Conservation (phyloP, 2,888 invertebrate species). For the Nasonia oneida region DNA sequence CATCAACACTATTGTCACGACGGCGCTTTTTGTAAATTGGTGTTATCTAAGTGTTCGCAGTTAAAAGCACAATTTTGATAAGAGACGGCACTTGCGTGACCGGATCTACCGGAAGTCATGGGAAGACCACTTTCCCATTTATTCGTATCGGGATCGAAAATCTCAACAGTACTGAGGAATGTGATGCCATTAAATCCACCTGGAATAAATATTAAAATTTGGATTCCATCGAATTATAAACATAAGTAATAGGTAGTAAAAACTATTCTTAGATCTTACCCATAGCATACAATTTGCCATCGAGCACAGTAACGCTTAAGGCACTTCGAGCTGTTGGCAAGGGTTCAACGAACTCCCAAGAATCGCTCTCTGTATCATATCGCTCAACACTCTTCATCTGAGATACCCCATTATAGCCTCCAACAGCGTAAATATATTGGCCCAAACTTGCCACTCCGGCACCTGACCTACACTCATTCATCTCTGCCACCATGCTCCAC, state of each 20-base stretch:
- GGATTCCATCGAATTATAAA: not conserved
- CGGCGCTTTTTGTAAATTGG: slow-evolving; percentile 65
- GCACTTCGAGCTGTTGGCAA: slow-evolving; percentile 92
- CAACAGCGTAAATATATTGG: slow-evolving; percentile 94
- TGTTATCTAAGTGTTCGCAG: slow-evolving; percentile 75
- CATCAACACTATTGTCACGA: slow-evolving; percentile 66
- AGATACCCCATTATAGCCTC: slow-evolving; percentile 92
- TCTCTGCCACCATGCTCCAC: slow-evolving; percentile 90
- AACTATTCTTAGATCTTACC: slow-evolving; percentile 80
- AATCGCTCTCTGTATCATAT: slow-evolving; percentile 90
- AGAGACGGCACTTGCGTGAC: slow-evolving; percentile 95
- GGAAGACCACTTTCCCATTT: slow-evolving; percentile 89
- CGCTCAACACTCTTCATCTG: slow-evolving; percentile 92
- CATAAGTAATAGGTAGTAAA: not conserved
- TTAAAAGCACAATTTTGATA: slow-evolving; percentile 85
- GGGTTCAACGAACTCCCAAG: slow-evolving; percentile 89
- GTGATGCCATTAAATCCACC: slow-evolving; percentile 94
- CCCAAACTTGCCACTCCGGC: slow-evolving; percentile 93
- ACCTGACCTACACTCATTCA: slow-evolving; percentile 90
- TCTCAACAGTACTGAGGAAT: slow-evolving; percentile 92
- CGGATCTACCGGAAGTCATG: slow-evolving; percentile 92
- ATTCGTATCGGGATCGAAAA: slow-evolving; percentile 90
- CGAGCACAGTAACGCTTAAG: slow-evolving; percentile 91
- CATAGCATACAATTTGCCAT: slow-evolving; percentile 93
- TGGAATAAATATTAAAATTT: slow-evolving; percentile 73